Evolutionary conservation across 1,140 invertebrate genomes (phyloP), one percentile per base, ranked within the genome.

Genomic region (Drosophila bipectinata): DNA sequence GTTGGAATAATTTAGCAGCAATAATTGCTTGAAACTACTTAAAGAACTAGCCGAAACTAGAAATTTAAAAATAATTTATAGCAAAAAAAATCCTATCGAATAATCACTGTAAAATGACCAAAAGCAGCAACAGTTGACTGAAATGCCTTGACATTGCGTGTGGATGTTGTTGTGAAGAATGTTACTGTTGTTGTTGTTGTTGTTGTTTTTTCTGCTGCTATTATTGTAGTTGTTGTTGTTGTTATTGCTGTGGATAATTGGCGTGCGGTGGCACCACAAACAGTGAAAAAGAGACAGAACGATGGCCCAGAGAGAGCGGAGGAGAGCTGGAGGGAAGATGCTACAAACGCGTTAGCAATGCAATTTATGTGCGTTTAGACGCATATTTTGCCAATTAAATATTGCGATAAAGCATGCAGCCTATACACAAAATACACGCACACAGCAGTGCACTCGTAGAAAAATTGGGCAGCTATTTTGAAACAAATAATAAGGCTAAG

Each of bases 351-450:
- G 83, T 87, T 83, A 87, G 83, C 83, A 88, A 84, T 84, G 83
- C 79, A 90, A 91, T 91, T 91, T 91, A 91, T 91, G 89, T 91
- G 89, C 89, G 84, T 90, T 91, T 91, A 90, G 72, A 87, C 89
- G 90, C 85, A 91, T 91, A 91, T 91, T 91, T 91, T 91, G 73
- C 90, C 90, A 91, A 91, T 91, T 91, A 91, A 91, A 91, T 91
- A 91, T 91, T 91, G 80, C 85, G 77, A 88, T 88, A 87, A 84
- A 90, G 85, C 90, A 91, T 91, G 89, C 84, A 90, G 84, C 72
- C 74, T 78, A 80, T 75, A 83, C 57, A 37, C 15, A 72, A 67
- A 51, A 59, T 47, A 55, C 34, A 56, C 54, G 64, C 67, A 71
- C 55, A 69, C 45, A 64, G 7, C 8, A 24, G 8, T 32, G 6